These are phyloP conservation scores for Eublepharis macularius DNA, from an alignment of 2,113 vertebrate genomes.

Conservation along the genomic window DNA sequence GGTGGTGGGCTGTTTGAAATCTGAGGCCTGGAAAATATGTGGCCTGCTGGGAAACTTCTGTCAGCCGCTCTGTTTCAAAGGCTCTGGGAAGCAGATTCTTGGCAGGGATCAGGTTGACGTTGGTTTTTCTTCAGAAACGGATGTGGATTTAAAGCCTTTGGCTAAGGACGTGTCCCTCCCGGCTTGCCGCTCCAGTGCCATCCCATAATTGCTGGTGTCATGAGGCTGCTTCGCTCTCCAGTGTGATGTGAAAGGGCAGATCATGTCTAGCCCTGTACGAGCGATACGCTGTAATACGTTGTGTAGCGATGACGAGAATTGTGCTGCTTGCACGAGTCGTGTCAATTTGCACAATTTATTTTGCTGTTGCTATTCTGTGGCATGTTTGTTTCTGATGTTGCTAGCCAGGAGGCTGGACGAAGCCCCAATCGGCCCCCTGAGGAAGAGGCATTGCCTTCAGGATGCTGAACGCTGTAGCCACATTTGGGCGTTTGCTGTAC, in stretches of 20 bases:
- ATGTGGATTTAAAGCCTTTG: not conserved
- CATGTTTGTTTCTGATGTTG: not conserved
- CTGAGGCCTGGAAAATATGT: not conserved
- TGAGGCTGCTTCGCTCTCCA: not conserved
- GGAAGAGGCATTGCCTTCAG: too few relatives aligned
- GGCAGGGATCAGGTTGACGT: too few relatives aligned
- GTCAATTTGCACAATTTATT: not conserved
- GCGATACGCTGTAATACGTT: not conserved
- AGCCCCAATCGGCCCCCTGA: not conserved
- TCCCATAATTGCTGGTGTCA: not conserved
- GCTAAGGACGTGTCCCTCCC: not conserved
- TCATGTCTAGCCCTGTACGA: not conserved
- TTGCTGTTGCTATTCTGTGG: not conserved
- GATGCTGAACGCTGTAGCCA: not conserved
- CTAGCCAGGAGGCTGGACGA: not conserved
- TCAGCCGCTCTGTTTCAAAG: not conserved
- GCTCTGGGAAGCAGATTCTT: not conserved
- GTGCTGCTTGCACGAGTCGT: not conserved
- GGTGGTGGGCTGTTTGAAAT: not conserved
- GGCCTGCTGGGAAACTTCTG: not conserved
- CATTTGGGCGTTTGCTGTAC: not conserved
- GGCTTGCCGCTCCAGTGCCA: not conserved
- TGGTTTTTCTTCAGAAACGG: not conserved
- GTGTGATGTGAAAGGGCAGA: not conserved
- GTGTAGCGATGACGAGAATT: not conserved